Evolutionary conservation across 2,113 vertebrate genomes (phyloP).

Genomic region (Neogale vison): DNA sequence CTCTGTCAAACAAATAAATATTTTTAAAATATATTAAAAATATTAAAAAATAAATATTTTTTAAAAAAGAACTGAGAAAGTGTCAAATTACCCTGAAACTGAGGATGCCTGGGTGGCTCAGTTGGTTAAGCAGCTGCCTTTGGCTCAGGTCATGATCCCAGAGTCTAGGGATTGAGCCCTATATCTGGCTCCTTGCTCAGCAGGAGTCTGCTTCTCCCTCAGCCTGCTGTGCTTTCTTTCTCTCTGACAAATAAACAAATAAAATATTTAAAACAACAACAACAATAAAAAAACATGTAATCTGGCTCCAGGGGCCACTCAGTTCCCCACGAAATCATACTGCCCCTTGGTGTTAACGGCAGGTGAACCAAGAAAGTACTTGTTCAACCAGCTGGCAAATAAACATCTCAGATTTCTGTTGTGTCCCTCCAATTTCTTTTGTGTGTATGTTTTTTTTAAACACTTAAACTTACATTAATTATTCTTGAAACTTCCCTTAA

Average conservation of each 20-base stretch:
- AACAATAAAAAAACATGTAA: rapidly evolving
- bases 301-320: neutral
- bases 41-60: too few species aligned
- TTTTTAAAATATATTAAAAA: too few species aligned
- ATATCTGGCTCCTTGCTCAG: too few species aligned
- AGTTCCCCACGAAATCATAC: neutral
- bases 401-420: neutral
- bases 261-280: too few species aligned
- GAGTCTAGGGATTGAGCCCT: too few species aligned
- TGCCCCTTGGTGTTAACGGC: neutral
- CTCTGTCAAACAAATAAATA: too few species aligned
- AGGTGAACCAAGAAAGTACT: neutral
- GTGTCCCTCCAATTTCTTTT: neutral
- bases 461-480: neutral
- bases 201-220: too few species aligned
- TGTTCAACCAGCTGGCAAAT: neutral
- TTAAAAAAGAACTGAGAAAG: neutral
- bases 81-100: conserved; percentile 14
- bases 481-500: neutral
- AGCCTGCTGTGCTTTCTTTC: too few species aligned
- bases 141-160: too few species aligned
- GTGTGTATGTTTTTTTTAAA: neutral
- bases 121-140: too few species aligned
- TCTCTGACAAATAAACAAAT: too few species aligned
- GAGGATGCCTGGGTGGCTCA: neutral